phyloP scores from a whole-genome alignment of 2,797 vertebrate species.

The Sphenodon punctatus region DNA sequence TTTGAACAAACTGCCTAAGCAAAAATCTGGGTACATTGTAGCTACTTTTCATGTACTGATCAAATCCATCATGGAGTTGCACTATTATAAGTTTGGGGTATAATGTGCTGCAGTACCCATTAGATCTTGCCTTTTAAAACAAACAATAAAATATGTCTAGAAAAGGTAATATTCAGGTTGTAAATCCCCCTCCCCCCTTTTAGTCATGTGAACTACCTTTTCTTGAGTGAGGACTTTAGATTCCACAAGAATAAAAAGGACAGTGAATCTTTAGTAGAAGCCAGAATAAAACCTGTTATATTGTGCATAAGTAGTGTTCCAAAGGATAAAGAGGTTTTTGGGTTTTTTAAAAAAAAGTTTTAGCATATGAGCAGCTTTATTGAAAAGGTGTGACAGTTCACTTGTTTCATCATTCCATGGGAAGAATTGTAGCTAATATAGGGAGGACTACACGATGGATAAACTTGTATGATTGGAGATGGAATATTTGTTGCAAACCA shows the following conservation, averaged over 20 bases:
- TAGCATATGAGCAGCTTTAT: slow-evolving; percentile 55
- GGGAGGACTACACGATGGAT: slow-evolving; percentile 36
- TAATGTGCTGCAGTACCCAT: too few species aligned
- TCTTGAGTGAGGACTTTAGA: slow-evolving; percentile 57
- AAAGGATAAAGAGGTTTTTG: slow-evolving; percentile 38
- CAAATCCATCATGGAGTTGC: too few species aligned
- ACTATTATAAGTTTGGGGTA: too few species aligned
- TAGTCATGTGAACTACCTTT: too few species aligned
- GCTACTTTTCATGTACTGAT: too few species aligned
- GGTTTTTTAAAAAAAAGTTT: too few species aligned
- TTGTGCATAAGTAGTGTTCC: slow-evolving; percentile 52
- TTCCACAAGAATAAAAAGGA: slow-evolving; percentile 62
- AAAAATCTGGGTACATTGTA: too few species aligned
- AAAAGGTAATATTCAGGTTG: neutral
- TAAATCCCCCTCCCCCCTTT: too few species aligned
- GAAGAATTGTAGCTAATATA: slow-evolving; percentile 40
- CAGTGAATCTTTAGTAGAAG: slow-evolving; percentile 47
- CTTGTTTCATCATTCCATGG: slow-evolving; percentile 58
- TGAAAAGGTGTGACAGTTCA: slow-evolving; percentile 61
- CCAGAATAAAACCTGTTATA: slow-evolving; percentile 49
- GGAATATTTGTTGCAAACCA: slow-evolving; percentile 24
- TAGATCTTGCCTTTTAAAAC: too few species aligned
- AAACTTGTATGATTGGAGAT: slow-evolving; percentile 34
- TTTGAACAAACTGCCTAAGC: too few species aligned
- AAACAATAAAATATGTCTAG: too few species aligned